Evolutionary conservation across 2,797 vertebrate genomes (phyloP), one percentile per base, ranked within the genome.

Genomic region (Chaetodon trifasciatus): DNA sequence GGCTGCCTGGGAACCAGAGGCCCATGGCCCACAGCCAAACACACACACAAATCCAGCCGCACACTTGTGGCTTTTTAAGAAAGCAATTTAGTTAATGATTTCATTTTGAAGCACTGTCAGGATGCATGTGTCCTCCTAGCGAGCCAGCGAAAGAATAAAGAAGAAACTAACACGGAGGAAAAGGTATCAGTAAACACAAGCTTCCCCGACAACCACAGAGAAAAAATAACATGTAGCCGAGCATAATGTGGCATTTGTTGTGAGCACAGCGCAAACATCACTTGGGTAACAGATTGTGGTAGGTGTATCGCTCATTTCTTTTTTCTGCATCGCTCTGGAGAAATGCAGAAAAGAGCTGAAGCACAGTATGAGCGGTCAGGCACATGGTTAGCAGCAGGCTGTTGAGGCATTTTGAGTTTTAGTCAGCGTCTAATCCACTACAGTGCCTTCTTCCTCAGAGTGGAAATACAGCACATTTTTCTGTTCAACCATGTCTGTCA

Each of bases 21-120:
- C 88, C 84, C 71, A 19, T 94, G 93, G 93, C 91, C 87, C 68
- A 15, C 79, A 75, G 93, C 94, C 95, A 95, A 93, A 88, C 92
- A 93, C 92, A 93, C 85, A 94, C 90, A 93, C 90, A 93, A 84
- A 90, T 91, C 87, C 90, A 88, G 91, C 92, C 64, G 81, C 93
- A 95, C 92, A 94, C 93, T 95, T 93, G 90, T 83, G 93, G 93
- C 86, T 93, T 93, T 94, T 92, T 86, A 95, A 95, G 91, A 95
- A 94, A 95, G 94, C 94, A 93, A 93, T 94, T 94, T 92, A 93
- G 94, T 92, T 94, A 92, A 94, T 95, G 92, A 94, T 96, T 95
- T 95, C 92, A 94, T 95, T 95, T 94, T 90, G 90, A 92, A 92
- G 91, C 87, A 78, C 87, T 90, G 92, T 94, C 91, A 89, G 93